These are phyloP conservation scores for Hofmannophila pseudospretella DNA, from an alignment of 2,888 invertebrate genomes.

Conservation along the genomic window DNA sequence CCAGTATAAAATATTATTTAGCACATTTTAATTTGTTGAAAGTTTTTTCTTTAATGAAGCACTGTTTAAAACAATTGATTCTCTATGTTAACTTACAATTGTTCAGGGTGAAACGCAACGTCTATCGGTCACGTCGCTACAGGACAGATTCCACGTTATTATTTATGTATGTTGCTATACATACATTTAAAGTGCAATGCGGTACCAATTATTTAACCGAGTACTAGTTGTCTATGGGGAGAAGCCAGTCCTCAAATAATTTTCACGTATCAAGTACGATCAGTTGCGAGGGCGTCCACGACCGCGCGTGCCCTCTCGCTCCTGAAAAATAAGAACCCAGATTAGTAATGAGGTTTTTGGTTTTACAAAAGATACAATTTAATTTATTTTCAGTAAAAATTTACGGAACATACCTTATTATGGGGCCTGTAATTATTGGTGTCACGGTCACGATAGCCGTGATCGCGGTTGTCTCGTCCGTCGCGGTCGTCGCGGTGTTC, in stretches of 20 bases:
- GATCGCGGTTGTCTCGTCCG: slow-evolving; percentile 32
- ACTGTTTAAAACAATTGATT: slow-evolving; percentile 74
- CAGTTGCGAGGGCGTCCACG: slow-evolving; percentile 69
- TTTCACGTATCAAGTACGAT: slow-evolving; percentile 47
- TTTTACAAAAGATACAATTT: too few relatives aligned
- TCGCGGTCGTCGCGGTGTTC: slow-evolving; percentile 27
- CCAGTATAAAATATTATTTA: slow-evolving; percentile 73
- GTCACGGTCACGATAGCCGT: slow-evolving; percentile 62
- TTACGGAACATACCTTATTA: slow-evolving; percentile 36
- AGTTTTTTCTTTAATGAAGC: slow-evolving; percentile 66
- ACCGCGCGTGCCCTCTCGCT: slow-evolving; percentile 67
- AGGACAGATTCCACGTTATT: slow-evolving; percentile 43
- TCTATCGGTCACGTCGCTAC: slow-evolving; percentile 39
- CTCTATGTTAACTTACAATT: slow-evolving; percentile 66
- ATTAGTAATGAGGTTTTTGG: too few relatives aligned
- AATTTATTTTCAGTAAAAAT: neutral
- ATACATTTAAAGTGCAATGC: slow-evolving; percentile 52
- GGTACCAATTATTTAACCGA: slow-evolving; percentile 66
- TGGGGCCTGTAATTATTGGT: slow-evolving; percentile 57
- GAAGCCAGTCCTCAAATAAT: slow-evolving; percentile 69
- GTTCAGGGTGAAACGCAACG: slow-evolving; percentile 64
- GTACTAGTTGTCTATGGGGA: slow-evolving; percentile 75
- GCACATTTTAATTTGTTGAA: slow-evolving; percentile 76
- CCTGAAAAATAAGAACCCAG: slow-evolving; percentile 41
- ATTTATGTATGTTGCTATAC: slow-evolving; percentile 39